Percentiles rank a stretch among this genome's conserved stretches.
phyloP scores from a whole-genome alignment of 2,797 vertebrate genomes.

The Arctocebus calabarensis region DNA sequence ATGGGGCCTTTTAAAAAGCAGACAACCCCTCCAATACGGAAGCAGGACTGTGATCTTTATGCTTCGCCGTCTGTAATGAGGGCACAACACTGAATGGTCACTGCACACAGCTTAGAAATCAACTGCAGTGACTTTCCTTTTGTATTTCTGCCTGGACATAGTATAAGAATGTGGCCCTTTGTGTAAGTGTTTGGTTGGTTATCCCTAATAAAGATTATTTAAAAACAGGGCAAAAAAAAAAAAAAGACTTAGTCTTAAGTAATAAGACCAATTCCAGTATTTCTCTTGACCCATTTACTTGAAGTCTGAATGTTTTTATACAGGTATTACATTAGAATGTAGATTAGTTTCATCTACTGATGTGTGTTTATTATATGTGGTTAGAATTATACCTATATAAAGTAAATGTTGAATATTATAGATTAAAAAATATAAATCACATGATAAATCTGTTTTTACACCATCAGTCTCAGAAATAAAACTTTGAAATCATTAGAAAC shows the following conservation, averaged over 20 bases:
- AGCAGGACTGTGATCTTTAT: constrained; percentile 71
- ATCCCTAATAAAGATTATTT: constrained; percentile 37
- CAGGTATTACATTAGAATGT: background rate
- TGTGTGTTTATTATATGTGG: background rate
- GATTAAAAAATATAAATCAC: constrained; percentile 21
- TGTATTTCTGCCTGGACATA: background rate
- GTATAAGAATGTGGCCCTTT: constrained; percentile 16
- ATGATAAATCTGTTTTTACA: background rate
- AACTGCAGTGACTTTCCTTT: constrained; percentile 19
- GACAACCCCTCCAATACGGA: constrained; percentile 72
- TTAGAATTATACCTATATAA: background rate
- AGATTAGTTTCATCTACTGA: background rate
- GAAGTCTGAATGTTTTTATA: constrained; percentile 22
- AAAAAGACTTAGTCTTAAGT: background rate
- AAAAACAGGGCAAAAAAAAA: background rate
- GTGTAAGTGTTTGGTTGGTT: background rate
- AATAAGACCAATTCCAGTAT: constrained; percentile 34
- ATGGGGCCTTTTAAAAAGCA: constrained; percentile 70
- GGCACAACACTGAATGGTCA: background rate
- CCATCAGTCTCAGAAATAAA: background rate
- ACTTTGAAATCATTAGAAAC: background rate
- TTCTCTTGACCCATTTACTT: constrained; percentile 2
- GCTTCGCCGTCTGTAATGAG: constrained; percentile 74
- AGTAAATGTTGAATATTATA: constrained; percentile 4
- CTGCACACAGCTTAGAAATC: constrained; percentile 53